Evolutionary conservation across 2,113 vertebrate genomes (phyloP), one percentile per base, ranked within the genome.

Genomic region (Cyprinus carpio): DNA sequence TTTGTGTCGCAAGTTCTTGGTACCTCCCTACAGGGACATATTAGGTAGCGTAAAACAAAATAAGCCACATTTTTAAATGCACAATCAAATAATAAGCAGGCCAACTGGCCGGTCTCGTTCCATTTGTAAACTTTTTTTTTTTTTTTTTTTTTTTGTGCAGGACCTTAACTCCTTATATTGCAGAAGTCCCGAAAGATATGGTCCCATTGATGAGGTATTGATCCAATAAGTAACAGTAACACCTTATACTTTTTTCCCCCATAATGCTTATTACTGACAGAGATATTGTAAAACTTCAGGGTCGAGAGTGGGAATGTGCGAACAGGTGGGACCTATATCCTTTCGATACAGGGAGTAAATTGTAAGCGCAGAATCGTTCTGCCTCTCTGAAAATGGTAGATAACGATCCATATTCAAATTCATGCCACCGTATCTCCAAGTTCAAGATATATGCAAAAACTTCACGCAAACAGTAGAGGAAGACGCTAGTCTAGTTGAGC

Each of bases 401-500:
- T 23, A 62, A 43, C 58, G 7, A 2, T 75, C 37, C 27, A 15
- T 51, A 23, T 31, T 62, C 51, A 60, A 4, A 69, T 58, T 12
- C 20, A 69, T 56, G 60, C 31, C 40, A 49, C 49, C 3, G 27
- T 60, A 49, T 37, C n/a, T 81, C 8, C 15, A 25, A 58, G 62
- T 58, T 85, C 20, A 74, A 85, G 75, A 56, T 84, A 64, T 74
- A 84, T 23, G n/a, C 49, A 29, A 71, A 51, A 5, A 85, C 80
- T 64, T 71, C 51, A 25, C 37, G 69, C 75, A 51, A 85, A 40
- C 74, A 82, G 72, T 69, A 87, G 34, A 87, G 87, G 88, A 89
- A 90, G 88, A 90, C 81, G 9, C 81, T 75, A 88, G 37, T 20
- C 77, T 67, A 84, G 74, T 69, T 51, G 65, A 76, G 72, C 8